Evolutionary conservation across 2,113 vertebrate species (phyloP), one percentile per base, ranked within the genome.

Genomic region (Toxotes chatareus): DNA sequence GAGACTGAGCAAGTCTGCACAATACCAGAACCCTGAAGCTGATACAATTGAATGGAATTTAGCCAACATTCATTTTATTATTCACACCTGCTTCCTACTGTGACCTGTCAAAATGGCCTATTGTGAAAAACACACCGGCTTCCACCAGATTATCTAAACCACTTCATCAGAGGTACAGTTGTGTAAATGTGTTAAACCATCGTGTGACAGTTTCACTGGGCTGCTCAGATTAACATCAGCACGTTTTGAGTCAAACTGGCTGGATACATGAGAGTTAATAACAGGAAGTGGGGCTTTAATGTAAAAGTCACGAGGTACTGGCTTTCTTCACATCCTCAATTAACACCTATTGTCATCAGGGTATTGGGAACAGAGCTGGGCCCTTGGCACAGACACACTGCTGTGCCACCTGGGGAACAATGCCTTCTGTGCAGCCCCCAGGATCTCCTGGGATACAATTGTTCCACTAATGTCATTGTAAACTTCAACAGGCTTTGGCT

Each of bases 391-490:
- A n/a, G 80, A 23, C 68, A 80, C 40, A 21, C 80, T 12, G 76
- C 77, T 16, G 61, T 27, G 21, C 78, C 91, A 91, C 89, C 90
- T 86, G 80, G 88, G 82, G 72, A 83, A 87, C 83, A 90, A 84
- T 69, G 47, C 46, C 34, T 73, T 67, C 57, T 80, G 78, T 65
- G 72, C 68, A 47, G 78, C 53, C 66, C 56, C 51, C 60, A 46
- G 46, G 38, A 67, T 83, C 88, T 78, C 81, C 79, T 23, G 78
- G 89, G 90, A 93, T 17, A 62, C 81, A 46, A 91, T 93, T 92
- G 90, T 93, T 91, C 65, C 76, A 55, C 79, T 90, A 86, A 90
- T 88, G 86, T 86, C 83, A 79, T 79, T 90, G 86, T 89, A 83
- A 79, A 88, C 84, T 89, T 86, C 90, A 86, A 87, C 62, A 71